Conservation (phyloP, 2,888 invertebrate genomes). For the Crocallis elinguaria region DNA sequence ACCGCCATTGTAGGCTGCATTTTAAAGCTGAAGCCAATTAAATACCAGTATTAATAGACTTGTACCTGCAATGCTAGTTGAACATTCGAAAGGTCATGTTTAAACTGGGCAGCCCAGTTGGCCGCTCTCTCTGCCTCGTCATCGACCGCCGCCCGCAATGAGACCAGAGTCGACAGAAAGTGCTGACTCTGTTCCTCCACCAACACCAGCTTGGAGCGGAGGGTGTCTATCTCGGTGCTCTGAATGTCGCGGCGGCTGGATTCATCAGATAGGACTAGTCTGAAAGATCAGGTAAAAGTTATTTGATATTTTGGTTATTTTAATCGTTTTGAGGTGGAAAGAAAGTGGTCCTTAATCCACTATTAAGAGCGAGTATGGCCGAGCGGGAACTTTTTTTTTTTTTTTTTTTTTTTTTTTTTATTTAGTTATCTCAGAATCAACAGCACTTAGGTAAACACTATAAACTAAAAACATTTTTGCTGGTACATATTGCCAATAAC, state of each 20-base stretch:
- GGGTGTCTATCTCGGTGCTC: slow-evolving; percentile 67
- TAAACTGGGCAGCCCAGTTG: slow-evolving; percentile 81
- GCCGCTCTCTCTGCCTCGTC: slow-evolving; percentile 78
- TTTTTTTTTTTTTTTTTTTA: no score
- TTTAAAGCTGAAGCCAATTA: no score
- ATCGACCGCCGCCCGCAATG: slow-evolving; percentile 76
- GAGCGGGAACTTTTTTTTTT: no score
- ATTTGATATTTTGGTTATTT: background rate
- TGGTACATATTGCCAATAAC: no score
- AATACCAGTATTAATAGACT: no score
- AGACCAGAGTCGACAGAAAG: slow-evolving; percentile 71
- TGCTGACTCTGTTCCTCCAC: slow-evolving; percentile 76
- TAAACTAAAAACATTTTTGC: no score
- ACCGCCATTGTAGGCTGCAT: no score
- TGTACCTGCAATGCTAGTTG: slow-evolving; percentile 76
- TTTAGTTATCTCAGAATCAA: no score
- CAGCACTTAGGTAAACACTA: no score
- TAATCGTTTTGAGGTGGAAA: no score
- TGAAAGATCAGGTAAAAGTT: slow-evolving; percentile 34
- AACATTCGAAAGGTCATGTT: slow-evolving; percentile 80
- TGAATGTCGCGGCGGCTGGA: slow-evolving; percentile 67
- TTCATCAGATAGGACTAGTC: slow-evolving; percentile 68
- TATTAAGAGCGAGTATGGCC: no score
- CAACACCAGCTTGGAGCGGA: slow-evolving; percentile 72
- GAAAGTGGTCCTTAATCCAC: no score